Percentiles rank a stretch among this genome's conserved stretches.
Evolutionary conservation across 2,888 invertebrate genomes (phyloP).

Genomic region (Caenorhabditis drosophilae): DNA sequence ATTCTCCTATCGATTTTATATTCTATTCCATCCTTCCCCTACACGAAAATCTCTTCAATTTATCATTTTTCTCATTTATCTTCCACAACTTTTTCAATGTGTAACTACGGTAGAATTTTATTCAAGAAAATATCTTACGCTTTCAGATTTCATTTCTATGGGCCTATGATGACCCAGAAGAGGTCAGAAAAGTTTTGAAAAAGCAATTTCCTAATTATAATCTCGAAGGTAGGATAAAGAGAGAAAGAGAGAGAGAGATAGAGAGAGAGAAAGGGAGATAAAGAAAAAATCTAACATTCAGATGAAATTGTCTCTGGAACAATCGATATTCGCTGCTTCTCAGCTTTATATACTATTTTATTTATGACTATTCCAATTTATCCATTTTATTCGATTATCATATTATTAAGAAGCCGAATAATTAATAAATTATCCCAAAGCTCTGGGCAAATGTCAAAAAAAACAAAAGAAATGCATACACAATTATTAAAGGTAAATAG

Average conservation of each 20-base stretch:
- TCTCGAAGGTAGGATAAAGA: too few relatives aligned
- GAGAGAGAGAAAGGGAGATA: too few relatives aligned
- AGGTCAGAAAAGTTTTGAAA: slow-evolving; percentile 5
- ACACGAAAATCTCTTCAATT: slow-evolving; percentile 13
- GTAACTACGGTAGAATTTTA: too few relatives aligned
- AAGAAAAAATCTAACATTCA: neutral
- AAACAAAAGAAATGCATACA: slow-evolving; percentile 14
- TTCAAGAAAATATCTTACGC: too few relatives aligned
- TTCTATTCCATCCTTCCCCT: slow-evolving; percentile 28
- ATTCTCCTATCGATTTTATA: slow-evolving; percentile 36
- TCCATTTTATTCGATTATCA: slow-evolving; percentile 11
- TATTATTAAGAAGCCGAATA: slow-evolving; percentile 11
- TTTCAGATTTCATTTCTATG: slow-evolving; percentile 11
- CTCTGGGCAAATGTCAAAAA: slow-evolving; percentile 3
- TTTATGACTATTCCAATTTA: slow-evolving; percentile 19
- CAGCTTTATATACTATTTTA: slow-evolving; percentile 18
- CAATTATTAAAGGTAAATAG: slow-evolving; percentile 5
- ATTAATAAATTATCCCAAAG: slow-evolving; percentile 8
- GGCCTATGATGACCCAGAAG: slow-evolving; percentile 23
- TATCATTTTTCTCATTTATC: slow-evolving; percentile 14
- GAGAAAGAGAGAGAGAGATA: too few relatives aligned
- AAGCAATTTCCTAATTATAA: neutral
- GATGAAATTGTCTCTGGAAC: slow-evolving; percentile 15
- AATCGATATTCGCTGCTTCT: slow-evolving; percentile 10
- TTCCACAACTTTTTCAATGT: slow-evolving; percentile 17